Evolutionary conservation across 1,140 invertebrate genomes (phyloP).

Genomic region (Mamestra configurata): DNA sequence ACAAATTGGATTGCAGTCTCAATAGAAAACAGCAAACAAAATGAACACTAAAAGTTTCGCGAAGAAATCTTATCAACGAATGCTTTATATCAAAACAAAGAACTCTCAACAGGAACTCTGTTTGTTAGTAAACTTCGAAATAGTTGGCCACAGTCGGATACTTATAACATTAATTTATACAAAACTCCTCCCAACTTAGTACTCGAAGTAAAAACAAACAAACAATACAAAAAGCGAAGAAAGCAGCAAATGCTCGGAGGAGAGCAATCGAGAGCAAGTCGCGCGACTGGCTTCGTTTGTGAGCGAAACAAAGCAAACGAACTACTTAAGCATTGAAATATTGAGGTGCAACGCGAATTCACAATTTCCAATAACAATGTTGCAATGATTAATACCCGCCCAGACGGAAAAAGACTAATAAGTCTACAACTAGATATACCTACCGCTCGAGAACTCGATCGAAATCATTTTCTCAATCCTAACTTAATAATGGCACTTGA

Average conservation of each 20-base stretch:
- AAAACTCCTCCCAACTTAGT: slow-evolving; percentile 54
- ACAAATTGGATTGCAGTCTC: slow-evolving; percentile 36
- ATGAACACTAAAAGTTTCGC: slow-evolving; percentile 37
- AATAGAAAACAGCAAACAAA: slow-evolving; percentile 31
- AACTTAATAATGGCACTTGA: slow-evolving; percentile 30
- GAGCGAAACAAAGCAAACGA: slow-evolving; percentile 72
- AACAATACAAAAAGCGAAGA: slow-evolving; percentile 61
- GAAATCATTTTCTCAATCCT: slow-evolving; percentile 9
- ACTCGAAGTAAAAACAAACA: slow-evolving; percentile 66
- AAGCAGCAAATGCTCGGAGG: slow-evolving; percentile 62
- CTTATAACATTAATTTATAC: slow-evolving; percentile 53
- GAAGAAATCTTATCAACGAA: slow-evolving; percentile 52
- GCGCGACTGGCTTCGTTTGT: slow-evolving; percentile 69
- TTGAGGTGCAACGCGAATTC: slow-evolving; percentile 52
- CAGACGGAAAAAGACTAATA: slow-evolving; percentile 52
- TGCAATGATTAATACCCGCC: slow-evolving; percentile 57
- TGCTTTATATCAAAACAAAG: slow-evolving; percentile 45
- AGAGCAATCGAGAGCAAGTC: slow-evolving; percentile 69
- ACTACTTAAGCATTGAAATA: slow-evolving; percentile 74
- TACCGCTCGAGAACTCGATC: neutral
- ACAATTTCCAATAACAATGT: slow-evolving; percentile 59
- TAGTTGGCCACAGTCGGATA: slow-evolving; percentile 50
- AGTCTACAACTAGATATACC: neutral
- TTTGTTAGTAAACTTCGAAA: slow-evolving; percentile 45
- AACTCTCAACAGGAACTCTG: slow-evolving; percentile 30